Evolutionary conservation across 2,113 vertebrate genomes (phyloP), one percentile per base, ranked within the genome.

Genomic region (Clarias gariepinus): DNA sequence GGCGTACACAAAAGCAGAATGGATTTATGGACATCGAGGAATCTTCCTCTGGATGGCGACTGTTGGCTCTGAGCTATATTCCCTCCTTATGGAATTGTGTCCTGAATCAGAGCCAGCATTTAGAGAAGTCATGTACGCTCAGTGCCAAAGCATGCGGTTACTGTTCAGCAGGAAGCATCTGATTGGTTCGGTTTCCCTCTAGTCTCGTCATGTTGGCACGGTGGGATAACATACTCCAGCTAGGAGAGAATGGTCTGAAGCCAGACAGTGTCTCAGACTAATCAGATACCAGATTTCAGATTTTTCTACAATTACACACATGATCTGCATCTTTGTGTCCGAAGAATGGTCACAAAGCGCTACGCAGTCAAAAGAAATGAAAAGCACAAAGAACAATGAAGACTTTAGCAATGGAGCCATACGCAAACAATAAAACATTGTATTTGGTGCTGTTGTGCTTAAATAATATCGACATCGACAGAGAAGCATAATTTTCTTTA

Each of bases 151-250:
- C 77, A 4, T 58, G 21, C 10, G 53, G 28, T 30, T 58, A 3
- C n/a, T 79, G 55, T 21, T 79, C 77, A 58, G 53, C 55, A 79
- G 77, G 77, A 33, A 30, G 28, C 55, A n/a, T 0, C 77, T 79
- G 77, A 58, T 79, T 79, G 77, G 77, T 79, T 30, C 21, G 74
- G 74, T 13, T 78, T 78, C 52, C 74, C 52, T 78, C 74, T 28
- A n/a, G 52, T 52, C 52, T 28, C 18, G 6, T 55, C 52, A 28
- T 16, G 74, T 28, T 8, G 6, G 74, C 52, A 0, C 74, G n/a
- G 13, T 78, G 52, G 21, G 52, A 47, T 2, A 57, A 36, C 52
- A 1, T 28, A 55, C 69, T 41, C 36, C 19, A 0, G 9, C 69
- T 21, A 33, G 41, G 71, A 47, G 19, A 71, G 68, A 71, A 11